A percentile compares a stretch with the other conserved stretches of the same genome.
Conservation (phyloP, 2,888 invertebrate genomes). For the Sturmia bella region DNA sequence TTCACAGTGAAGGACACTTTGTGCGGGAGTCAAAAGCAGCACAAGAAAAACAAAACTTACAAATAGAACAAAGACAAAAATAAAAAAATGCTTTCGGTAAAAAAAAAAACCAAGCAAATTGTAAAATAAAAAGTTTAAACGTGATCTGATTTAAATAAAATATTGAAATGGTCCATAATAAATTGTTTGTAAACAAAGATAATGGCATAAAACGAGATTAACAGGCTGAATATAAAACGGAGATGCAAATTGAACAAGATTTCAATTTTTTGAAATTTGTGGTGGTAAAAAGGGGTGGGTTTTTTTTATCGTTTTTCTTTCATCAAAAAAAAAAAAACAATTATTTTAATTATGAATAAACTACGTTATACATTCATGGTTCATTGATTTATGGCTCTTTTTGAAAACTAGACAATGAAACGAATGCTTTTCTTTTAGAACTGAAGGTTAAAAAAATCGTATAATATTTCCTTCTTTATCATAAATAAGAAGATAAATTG, state of each 20-base stretch:
- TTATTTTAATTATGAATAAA: slow-evolving; percentile 21
- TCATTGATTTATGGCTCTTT: not conserved
- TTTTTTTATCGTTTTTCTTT: not conserved
- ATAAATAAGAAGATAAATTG: too few relatives aligned
- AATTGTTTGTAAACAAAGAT: slow-evolving; percentile 63
- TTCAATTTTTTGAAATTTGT: not conserved
- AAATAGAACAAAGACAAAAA: slow-evolving; percentile 37
- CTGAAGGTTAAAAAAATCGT: not conserved
- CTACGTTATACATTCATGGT: slow-evolving; percentile 1
- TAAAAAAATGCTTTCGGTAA: slow-evolving; percentile 21
- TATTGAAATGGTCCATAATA: slow-evolving; percentile 65
- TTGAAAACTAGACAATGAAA: not conserved
- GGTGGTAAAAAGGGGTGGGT: not conserved
- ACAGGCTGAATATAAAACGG: slow-evolving; percentile 12
- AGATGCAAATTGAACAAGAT: slow-evolving; percentile 39
- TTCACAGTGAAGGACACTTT: slow-evolving; percentile 63
- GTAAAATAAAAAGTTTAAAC: slow-evolving; percentile 39
- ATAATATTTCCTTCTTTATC: too few relatives aligned
- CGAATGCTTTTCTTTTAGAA: too few relatives aligned
- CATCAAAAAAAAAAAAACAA: not conserved
- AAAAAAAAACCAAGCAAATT: not conserved
- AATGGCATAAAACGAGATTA: slow-evolving; percentile 57
- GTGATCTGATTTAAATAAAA: slow-evolving; percentile 69
- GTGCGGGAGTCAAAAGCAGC: slow-evolving; percentile 57
- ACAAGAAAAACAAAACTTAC: slow-evolving; percentile 22